Percentiles rank a stretch among this genome's conserved stretches.
These are phyloP conservation scores for Eristalis intricaria DNA, from an alignment of 2,888 invertebrate species.

Conservation along the genomic window DNA sequence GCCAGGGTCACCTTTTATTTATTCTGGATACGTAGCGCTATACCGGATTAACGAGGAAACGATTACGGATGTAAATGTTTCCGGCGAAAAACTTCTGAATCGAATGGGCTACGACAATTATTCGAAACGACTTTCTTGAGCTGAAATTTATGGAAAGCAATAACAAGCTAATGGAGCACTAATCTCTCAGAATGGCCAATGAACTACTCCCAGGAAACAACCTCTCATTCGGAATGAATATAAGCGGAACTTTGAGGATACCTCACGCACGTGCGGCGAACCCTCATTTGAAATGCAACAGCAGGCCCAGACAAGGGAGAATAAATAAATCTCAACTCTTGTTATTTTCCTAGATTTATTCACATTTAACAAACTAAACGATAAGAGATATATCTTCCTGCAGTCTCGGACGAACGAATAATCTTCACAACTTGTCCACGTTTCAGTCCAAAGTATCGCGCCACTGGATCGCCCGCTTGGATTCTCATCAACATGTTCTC, in stretches of 20 bases:
- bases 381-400: slow-evolving; percentile 99
- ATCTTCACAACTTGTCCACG: slow-evolving; percentile 99
- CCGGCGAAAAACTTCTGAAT: neutral
- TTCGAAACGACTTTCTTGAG: neutral
- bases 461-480: slow-evolving; percentile 99
- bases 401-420: slow-evolving; percentile 98
- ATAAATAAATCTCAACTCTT: neutral
- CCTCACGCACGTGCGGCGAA: neutral
- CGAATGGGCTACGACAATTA: neutral
- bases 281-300: too few species aligned
- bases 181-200: neutral
- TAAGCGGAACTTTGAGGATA: neutral
- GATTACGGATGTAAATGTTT: neutral
- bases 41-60: neutral
- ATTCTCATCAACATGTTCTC: slow-evolving; percentile 99
- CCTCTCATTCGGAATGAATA: neutral
- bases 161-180: neutral
- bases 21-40: neutral
- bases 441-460: slow-evolving; percentile 98
- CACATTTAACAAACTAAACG: slow-evolving; percentile 90
- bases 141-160: neutral
- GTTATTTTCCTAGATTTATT: neutral
- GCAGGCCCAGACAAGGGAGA: too few species aligned
- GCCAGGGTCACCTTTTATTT: neutral
- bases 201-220: neutral